These are phyloP conservation scores for Galleria mellonella DNA, from an alignment of 1,140 invertebrate genomes.

Conservation along the genomic window DNA sequence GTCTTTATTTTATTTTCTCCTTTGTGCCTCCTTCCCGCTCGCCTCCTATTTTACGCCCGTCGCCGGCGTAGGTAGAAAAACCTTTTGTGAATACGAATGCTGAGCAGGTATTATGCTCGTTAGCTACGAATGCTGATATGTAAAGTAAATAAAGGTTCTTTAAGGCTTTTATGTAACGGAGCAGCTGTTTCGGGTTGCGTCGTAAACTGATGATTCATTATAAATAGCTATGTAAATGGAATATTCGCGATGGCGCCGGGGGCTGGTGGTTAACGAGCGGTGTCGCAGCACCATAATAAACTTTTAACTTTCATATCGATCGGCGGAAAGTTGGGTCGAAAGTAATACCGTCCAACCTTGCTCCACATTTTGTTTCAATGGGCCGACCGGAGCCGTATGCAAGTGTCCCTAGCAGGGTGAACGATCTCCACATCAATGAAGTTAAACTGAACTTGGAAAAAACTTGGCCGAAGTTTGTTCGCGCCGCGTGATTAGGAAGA, in stretches of 20 bases:
- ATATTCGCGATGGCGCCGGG: too few relatives aligned
- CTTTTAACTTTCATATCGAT: conserved; percentile 66
- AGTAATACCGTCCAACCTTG: conserved; percentile 68
- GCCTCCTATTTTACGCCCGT: conserved; percentile 69
- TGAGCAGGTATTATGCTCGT: conserved; percentile 67
- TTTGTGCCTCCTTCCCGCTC: conserved; percentile 65
- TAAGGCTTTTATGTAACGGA: conserved; percentile 13
- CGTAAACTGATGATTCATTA: conserved; percentile 1
- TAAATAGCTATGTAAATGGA: not conserved
- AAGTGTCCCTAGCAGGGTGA: conserved; percentile 67
- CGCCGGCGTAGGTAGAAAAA: conserved; percentile 60
- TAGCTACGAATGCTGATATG: conserved; percentile 62
- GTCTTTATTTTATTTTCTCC: conserved; percentile 73
- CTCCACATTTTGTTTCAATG: conserved; percentile 68
- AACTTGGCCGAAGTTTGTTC: conserved; percentile 63
- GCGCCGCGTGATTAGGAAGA: conserved; percentile 72
- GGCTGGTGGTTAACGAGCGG: conserved; percentile 33
- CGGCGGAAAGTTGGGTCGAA: conserved; percentile 62
- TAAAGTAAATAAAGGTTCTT: conserved; percentile 69
- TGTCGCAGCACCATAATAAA: conserved; percentile 45
- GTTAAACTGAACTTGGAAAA: conserved; percentile 68
- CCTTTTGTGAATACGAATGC: conserved; percentile 71
- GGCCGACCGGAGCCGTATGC: conserved; percentile 54
- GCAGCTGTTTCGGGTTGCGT: not conserved
- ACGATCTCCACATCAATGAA: conserved; percentile 67